Evolutionary conservation across 2,888 invertebrate species (phyloP), one percentile per base, ranked within the genome.

Genomic region (Mellilla xanthometata): DNA sequence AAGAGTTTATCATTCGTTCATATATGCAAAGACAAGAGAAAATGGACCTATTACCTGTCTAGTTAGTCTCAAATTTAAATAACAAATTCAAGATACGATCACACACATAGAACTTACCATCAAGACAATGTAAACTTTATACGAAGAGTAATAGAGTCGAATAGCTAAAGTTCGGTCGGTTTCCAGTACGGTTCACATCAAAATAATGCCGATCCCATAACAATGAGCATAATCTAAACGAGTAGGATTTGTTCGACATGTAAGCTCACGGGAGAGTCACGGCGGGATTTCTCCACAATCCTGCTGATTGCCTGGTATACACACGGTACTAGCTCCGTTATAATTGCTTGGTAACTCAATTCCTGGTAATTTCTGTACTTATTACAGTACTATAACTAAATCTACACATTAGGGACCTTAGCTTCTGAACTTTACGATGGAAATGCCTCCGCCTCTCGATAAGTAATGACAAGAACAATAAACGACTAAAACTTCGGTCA

Each of bases 191-290:
- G 48, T 44, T 52, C 43, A 39, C 46, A 41, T 51, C 44, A 46
- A 39, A 52, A 49, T 51, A 49, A 40, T 31, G 46, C 12, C 47
- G 62, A 55, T 55, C 60, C 70, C 70, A 72, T 77, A 76, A 72
- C 74, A 74, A 76, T 76, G 73, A 72, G 75, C 71, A 76, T 78
- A 74, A 79, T 76, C 71, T 68, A 66, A 76, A 72, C 66, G 66
- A 58, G 60, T 54, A 51, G 67, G 76, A 72, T 78, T 75, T 73
- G 76, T 75, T 69, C 71, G 62, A 69, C 68, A 66, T 57, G 62
- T 57, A 58, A 59, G 65, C 62, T 68, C 61, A 65, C 48, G 49
- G 34, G 42, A 49, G 38, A 48, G 56, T 54, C 55, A 56, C 57
- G 52, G 42, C 39, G 48, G 57, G 50, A 54, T 55, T 59, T 57